Conservation (phyloP, 1,140 invertebrate species). For the Scaptomyza graminum region DNA sequence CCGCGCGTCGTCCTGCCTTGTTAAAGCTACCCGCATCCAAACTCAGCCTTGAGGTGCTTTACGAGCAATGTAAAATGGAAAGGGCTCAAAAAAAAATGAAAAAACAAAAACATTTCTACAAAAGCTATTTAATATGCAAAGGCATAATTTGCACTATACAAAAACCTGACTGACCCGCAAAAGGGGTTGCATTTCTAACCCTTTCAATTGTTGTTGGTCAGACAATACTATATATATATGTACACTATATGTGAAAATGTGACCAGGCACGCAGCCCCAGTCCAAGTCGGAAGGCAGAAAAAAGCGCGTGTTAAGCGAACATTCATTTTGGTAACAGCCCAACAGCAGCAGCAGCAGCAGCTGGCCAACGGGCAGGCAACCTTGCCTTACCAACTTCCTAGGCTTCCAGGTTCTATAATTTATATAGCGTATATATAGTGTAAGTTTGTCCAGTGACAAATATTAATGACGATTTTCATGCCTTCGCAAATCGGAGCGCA, state of each 20-base stretch:
- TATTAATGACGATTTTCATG: slow-evolving; percentile 83
- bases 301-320: slow-evolving; percentile 66
- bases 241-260: slow-evolving; percentile 68
- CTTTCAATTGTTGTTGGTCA: slow-evolving; percentile 34
- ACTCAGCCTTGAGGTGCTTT: slow-evolving; percentile 28
- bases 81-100: too few relatives aligned
- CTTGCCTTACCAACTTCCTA: background rate
- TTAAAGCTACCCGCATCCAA: slow-evolving; percentile 19
- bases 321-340: slow-evolving; percentile 61
- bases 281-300: background rate
- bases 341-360: background rate
- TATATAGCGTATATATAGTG: slow-evolving; percentile 40
- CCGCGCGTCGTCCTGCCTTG: slow-evolving; percentile 19
- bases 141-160: slow-evolving; percentile 70
- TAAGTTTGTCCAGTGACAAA: slow-evolving; percentile 75
- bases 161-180: background rate
- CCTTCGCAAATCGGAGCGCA: slow-evolving; percentile 58
- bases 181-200: slow-evolving; percentile 52
- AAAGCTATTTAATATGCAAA: slow-evolving; percentile 77
- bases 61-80: slow-evolving; percentile 14
- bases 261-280: slow-evolving; percentile 58
- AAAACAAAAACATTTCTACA: slow-evolving; percentile 6
- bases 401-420: slow-evolving; percentile 58
- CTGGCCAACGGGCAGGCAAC: slow-evolving; percentile 19
- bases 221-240: slow-evolving; percentile 49